Conservation (phyloP, 2,113 vertebrate genomes). For the Galeopterus variegatus region DNA sequence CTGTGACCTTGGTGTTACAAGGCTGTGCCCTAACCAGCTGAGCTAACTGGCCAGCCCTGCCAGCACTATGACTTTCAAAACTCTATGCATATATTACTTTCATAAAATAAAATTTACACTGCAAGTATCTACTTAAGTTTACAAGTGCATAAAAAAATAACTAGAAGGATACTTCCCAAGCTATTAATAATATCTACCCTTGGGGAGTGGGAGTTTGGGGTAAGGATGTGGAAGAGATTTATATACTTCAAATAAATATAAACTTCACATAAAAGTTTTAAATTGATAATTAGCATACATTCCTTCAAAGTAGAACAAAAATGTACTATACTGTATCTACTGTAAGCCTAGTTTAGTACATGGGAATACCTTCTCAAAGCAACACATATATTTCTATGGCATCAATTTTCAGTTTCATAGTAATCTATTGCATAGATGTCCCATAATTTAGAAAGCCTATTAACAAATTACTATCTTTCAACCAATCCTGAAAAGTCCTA, state of each 20-base stretch:
- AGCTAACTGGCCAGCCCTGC: too few relatives aligned
- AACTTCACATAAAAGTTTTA: constrained; percentile 52
- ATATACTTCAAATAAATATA: too few relatives aligned
- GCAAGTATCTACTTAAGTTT: constrained; percentile 19
- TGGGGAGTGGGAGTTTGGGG: neutral
- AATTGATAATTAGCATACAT: neutral
- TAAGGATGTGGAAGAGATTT: neutral
- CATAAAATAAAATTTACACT: constrained; percentile 48
- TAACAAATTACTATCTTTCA: constrained; percentile 30
- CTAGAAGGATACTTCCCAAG: neutral
- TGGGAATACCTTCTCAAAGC: constrained; percentile 12
- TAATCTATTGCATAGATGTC: neutral
- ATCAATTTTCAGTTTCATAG: constrained; percentile 11
- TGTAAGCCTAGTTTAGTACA: constrained; percentile 39
- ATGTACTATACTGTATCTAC: neutral
- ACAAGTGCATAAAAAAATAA: neutral
- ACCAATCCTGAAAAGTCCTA: neutral
- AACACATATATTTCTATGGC: neutral
- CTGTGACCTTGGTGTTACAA: too few relatives aligned
- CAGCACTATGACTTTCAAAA: constrained; percentile 29
- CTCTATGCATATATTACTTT: neutral
- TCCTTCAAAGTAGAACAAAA: constrained; percentile 46
- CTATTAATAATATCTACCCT: neutral
- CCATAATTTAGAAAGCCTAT: constrained; percentile 57
- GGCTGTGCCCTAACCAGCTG: too few relatives aligned